These are phyloP conservation scores for Masnerella sp. DNA, from an alignment of 2,888 invertebrate species.

Conservation along the genomic window DNA sequence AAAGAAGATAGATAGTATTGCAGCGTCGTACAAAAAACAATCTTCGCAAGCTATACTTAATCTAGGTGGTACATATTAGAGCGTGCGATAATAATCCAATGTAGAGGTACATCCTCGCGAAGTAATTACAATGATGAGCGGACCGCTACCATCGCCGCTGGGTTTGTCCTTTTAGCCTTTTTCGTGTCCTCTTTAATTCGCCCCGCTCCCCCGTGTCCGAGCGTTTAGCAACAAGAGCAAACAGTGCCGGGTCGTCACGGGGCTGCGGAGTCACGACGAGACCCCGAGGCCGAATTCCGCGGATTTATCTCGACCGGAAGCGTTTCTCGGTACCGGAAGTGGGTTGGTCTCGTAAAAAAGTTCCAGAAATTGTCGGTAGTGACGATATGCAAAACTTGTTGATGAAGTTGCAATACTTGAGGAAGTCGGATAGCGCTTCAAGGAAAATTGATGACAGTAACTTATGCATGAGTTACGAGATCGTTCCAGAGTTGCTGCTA, in stretches of 20 bases:
- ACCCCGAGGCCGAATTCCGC: constrained; percentile 66
- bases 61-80: constrained; percentile 74
- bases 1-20: constrained; percentile 31
- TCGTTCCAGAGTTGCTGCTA: constrained; percentile 25
- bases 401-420: constrained; percentile 51
- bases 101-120: constrained; percentile 75
- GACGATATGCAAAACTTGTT: constrained; percentile 33
- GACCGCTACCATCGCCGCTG: constrained; percentile 69
- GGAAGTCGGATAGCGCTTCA: constrained; percentile 48
- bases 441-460: constrained; percentile 41
- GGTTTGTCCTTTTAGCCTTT: constrained; percentile 45
- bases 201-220: constrained; percentile 7
- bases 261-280: constrained; percentile 71
- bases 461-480: constrained; percentile 39
- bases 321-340: constrained; percentile 67
- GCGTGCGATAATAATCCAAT: constrained; percentile 76
- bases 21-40: constrained; percentile 41
- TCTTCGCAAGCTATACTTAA: constrained; percentile 70
- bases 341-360: constrained; percentile 41
- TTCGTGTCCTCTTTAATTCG: constrained; percentile 42
- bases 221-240: constrained; percentile 74
- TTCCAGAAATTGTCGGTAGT: constrained; percentile 14
- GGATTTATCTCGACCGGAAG: constrained; percentile 73
- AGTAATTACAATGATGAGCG: constrained; percentile 77
- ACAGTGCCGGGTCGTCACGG: constrained; percentile 75